Evolutionary conservation across 1,140 invertebrate species (phyloP).

Genomic region (Ceratina australensis): DNA sequence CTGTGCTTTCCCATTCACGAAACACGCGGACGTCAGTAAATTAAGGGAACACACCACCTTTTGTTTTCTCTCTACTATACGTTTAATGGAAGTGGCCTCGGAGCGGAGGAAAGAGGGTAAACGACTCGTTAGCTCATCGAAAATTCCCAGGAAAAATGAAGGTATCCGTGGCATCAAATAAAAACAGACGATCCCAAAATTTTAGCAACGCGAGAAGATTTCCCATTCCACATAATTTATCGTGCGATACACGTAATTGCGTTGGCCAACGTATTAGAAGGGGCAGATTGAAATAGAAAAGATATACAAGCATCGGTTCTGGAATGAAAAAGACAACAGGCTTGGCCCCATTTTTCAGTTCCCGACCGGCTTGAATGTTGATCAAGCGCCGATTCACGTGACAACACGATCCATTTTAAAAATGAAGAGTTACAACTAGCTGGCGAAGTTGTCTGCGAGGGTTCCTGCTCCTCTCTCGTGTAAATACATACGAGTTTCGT

Average conservation of each 20-base stretch:
- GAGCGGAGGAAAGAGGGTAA: background rate
- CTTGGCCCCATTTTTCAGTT: too few relatives aligned
- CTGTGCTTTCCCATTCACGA: background rate
- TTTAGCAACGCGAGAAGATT: background rate
- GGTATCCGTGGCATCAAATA: background rate
- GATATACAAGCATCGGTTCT: too few relatives aligned
- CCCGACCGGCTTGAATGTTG: background rate
- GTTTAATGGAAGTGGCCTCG: too few relatives aligned
- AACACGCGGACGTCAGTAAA: background rate
- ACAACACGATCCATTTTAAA: slow-evolving; percentile 29
- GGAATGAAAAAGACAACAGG: too few relatives aligned
- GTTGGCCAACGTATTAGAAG: too few relatives aligned
- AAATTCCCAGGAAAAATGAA: background rate
- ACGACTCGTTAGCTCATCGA: background rate
- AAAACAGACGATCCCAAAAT: background rate
- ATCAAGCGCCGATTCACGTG: background rate
- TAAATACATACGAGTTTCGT: slow-evolving; percentile 13
- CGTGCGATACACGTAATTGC: too few relatives aligned
- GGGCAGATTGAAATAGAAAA: too few relatives aligned
- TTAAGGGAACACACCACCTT: background rate
- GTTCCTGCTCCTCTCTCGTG: background rate
- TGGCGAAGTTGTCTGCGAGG: background rate
- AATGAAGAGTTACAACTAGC: slow-evolving; percentile 27
- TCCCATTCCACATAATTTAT: too few relatives aligned
- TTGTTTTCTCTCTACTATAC: background rate